Evolutionary conservation across 2,797 vertebrate genomes (phyloP), one percentile per base, ranked within the genome.

Genomic region (Heliangelus exortis): DNA sequence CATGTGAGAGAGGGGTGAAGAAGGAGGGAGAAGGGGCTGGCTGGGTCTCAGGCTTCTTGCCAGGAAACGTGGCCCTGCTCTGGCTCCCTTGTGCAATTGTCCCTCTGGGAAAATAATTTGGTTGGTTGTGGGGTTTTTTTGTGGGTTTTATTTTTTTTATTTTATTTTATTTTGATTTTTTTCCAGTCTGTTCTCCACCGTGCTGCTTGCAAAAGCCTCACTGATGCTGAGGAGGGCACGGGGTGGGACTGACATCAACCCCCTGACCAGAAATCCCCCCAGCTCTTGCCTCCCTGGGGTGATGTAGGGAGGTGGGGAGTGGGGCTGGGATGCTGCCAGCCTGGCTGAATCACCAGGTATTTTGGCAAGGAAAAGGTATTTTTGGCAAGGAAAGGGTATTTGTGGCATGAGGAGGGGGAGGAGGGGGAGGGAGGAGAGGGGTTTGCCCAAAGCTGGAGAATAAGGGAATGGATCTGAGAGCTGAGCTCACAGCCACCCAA

Each of bases 401-500:
- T 41, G 13, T 41, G 39, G 39, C 39, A 41, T 41, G 39, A 39
- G 13, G 39, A n/a, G 39, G 13, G 39, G 39, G 39, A 8, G 10
- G 34, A 36, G 10, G 34, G 34, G 34, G 34, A 36, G 34, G 39
- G 39, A 14, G 15, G 13, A 47, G 45, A 9, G 1, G 13, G 41
- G 7, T 20, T 48, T 78, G 66, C 45, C 83, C 7, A 2, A 28
- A 36, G 63, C 26, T 0, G 7, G 7, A 31, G 50, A 54, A 68
- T 11, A 18, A 51, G 4, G 6, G 74, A 84, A 58, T 0, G 12
- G 43, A 62, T 48, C 5, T 9, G 36, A 66, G 66, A 61, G 13
- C 3, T 0, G 62, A 59, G 28, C 43, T 28, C 1, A 0, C 23
- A 28, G 28, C 22, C 2, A 0, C 65, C 29, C 62, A 62, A 68